Evolutionary conservation across 2,888 invertebrate genomes (phyloP).

Genomic region (Drosophila anomalipes): DNA sequence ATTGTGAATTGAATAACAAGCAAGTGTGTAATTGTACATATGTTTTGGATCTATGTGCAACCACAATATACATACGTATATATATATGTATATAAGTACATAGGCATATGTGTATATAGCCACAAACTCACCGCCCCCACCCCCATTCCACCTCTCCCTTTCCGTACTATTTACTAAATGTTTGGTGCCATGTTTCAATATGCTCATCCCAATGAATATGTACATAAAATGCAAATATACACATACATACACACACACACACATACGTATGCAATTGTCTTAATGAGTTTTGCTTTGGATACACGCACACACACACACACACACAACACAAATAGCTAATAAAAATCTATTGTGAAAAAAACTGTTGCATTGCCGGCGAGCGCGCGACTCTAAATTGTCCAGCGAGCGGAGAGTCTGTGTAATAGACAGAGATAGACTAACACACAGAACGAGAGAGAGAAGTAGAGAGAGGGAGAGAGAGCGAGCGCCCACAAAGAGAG

Average conservation of each 20-base stretch:
- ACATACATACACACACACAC: not conserved
- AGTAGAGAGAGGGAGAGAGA: slow-evolving; percentile 19
- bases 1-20: slow-evolving; percentile 33
- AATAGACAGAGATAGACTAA: slow-evolving; percentile 17
- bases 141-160: not conserved
- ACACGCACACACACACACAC: slow-evolving; percentile 13
- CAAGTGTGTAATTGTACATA: slow-evolving; percentile 2
- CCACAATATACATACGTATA: not conserved
- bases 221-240: slow-evolving; percentile 2
- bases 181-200: slow-evolving; percentile 28
- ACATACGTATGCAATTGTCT: slow-evolving; percentile 26
- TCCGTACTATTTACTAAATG: slow-evolving; percentile 29
- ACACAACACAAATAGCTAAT: slow-evolving; percentile 50
- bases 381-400: slow-evolving; percentile 56
- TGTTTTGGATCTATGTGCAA: not conserved
- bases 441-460: not conserved
- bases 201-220: slow-evolving; percentile 9
- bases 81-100: slow-evolving; percentile 7
- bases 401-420: slow-evolving; percentile 30
- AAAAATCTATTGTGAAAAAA: slow-evolving; percentile 71
- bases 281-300: slow-evolving; percentile 57
- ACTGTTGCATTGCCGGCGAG: slow-evolving; percentile 75
- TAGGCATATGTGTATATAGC: slow-evolving; percentile 15
- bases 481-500: slow-evolving; percentile 26
- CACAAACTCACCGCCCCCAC: slow-evolving; percentile 9